Evolutionary conservation across 2,797 vertebrate genomes (phyloP), one percentile per base, ranked within the genome.

Genomic region (Rhabdophis nuchalis): DNA sequence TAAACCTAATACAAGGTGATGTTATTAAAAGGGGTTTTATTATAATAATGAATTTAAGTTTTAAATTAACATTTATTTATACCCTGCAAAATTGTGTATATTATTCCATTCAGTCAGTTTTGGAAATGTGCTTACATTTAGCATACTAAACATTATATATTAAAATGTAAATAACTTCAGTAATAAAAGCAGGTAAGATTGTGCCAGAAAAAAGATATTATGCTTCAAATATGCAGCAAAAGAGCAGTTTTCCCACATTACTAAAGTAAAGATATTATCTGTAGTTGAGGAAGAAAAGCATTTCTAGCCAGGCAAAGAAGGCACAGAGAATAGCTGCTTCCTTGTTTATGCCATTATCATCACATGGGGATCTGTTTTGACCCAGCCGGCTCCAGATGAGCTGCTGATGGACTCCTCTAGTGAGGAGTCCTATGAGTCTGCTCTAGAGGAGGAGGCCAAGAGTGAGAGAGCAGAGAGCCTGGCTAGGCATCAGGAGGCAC

Each of bases 1-100:
- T 92, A 98, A 98, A 96, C 99, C 99, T 94, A 98, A 99, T 94
- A 99, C 98, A 97, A 99, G 98, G 99, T 99, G 98, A 94, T 93
- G 50, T 72, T 93, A 50, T 90, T 87, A 77, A 85, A 36, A 93
- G 0, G 68, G 93, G 92, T 87, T 29, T 72, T 41, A 18, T n/a
- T 77, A 32, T 87, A 60, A 60, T 72, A 52, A 2, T 87, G 54
- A 77, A 77, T 41, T 77, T 41, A 77, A 77, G 3, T 41, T 41
- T 77, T n/a, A n/a, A n/a, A n/a, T n/a, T n/a, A n/a, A 36, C 36
- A 77, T 41, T 77, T 77, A 77, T 77, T 41, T 77, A 41, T 77
- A 77, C 18, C 23, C 36, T 77, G 18, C 18, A 41, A 41, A 41
- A 23, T 23, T 1, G 9, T 77, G 36, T 77, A 77, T 41, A 77